Conservation (phyloP, 2,113 vertebrate genomes). For the Gasterosteus aculeatus region DNA sequence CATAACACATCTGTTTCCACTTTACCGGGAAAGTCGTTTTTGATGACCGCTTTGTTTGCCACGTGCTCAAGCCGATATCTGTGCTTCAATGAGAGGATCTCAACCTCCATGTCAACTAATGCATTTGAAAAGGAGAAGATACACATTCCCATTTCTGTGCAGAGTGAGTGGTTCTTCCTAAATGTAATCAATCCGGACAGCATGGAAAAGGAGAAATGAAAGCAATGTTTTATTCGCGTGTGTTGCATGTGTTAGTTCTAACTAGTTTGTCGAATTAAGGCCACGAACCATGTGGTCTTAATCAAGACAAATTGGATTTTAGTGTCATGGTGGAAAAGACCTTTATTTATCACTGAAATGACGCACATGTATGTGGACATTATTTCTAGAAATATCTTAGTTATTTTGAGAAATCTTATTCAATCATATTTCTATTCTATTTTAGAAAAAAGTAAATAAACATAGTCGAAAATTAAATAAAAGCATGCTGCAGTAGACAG, state of each 20-base stretch:
- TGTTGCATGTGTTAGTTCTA: no score
- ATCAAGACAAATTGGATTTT: background rate
- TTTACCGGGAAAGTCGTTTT: background rate
- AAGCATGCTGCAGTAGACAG: background rate
- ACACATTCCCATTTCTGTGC: background rate
- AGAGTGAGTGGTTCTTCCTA: background rate
- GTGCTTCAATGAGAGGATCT: background rate
- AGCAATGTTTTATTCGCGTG: background rate
- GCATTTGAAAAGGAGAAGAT: background rate
- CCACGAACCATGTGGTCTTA: slow-evolving; percentile 7
- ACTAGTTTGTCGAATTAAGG: background rate
- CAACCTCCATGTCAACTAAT: background rate
- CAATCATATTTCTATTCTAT: background rate
- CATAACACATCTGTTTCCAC: slow-evolving; percentile 23
- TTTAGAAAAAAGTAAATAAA: background rate
- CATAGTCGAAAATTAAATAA: background rate
- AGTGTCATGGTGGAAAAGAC: background rate
- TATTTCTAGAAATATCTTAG: no score
- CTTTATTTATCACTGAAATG: background rate
- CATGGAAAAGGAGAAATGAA: background rate
- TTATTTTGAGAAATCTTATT: background rate
- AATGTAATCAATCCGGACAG: background rate
- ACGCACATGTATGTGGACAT: no score
- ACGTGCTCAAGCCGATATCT: slow-evolving; percentile 16
- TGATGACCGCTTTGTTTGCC: slow-evolving; percentile 1